These are phyloP conservation scores for Drosophila suzukii DNA, from an alignment of 1,140 invertebrate species.

Conservation along the genomic window DNA sequence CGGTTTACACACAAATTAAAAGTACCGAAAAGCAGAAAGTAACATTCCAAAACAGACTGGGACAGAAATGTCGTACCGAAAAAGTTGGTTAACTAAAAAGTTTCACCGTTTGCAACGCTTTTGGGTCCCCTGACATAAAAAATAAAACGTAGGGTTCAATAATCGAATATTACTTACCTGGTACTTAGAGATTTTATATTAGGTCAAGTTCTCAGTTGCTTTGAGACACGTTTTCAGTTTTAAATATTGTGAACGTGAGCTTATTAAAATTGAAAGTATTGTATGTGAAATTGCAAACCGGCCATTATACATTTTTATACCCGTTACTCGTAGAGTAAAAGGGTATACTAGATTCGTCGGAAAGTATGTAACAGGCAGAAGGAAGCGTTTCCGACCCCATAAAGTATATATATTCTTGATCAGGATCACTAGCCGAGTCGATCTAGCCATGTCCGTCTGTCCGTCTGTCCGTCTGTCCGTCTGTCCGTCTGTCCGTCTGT, in stretches of 20 bases:
- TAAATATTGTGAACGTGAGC: not conserved
- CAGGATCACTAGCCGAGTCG: too few species aligned
- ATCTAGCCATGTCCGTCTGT: too few species aligned
- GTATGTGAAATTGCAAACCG: too few species aligned
- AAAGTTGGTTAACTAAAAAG: slow-evolving; percentile 67
- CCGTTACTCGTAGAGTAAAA: too few species aligned
- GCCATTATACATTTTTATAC: too few species aligned
- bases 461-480: too few species aligned
- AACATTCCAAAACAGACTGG: slow-evolving; percentile 25
- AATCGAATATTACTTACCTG: slow-evolving; percentile 25
- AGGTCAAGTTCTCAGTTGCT: not conserved
- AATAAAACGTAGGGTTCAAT: not conserved
- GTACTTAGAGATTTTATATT: not conserved
- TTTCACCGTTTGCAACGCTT: slow-evolving; percentile 19
- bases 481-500: too few species aligned
- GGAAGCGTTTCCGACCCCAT: too few species aligned
- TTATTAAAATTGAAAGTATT: too few species aligned
- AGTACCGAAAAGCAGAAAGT: slow-evolving; percentile 41
- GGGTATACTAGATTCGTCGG: too few species aligned
- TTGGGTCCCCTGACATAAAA: not conserved
- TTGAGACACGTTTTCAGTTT: not conserved
- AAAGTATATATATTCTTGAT: too few species aligned
- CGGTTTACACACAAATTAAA: slow-evolving; percentile 77
- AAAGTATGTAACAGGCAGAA: too few species aligned
- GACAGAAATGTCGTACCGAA: slow-evolving; percentile 24